These are phyloP conservation scores for Panthera tigris DNA, from an alignment of 2,113 vertebrate genomes.

Conservation along the genomic window DNA sequence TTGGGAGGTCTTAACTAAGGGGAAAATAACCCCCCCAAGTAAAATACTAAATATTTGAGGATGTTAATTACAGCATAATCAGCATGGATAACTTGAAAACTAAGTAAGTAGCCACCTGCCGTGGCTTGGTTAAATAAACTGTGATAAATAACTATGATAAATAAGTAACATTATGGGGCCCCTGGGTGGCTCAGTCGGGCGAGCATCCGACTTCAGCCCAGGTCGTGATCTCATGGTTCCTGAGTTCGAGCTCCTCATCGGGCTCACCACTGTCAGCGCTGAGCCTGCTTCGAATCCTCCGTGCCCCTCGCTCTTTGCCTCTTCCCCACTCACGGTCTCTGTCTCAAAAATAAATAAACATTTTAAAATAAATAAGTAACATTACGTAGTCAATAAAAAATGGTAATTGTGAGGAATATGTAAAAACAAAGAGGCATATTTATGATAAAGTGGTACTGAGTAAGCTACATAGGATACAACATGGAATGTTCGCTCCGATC, in stretches of 20 bases:
- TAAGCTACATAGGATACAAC: background rate
- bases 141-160: no score
- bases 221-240: no score
- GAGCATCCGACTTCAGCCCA: no score
- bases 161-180: no score
- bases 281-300: no score
- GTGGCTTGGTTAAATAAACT: background rate
- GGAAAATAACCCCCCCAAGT: background rate
- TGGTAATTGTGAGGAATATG: background rate
- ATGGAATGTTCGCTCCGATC: accelerated
- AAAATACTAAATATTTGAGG: background rate
- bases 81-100: background rate
- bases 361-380: no score
- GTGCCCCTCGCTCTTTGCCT: no score
- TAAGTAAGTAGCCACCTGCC: background rate
- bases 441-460: background rate
- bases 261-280: no score
- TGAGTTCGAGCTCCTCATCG: no score
- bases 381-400: background rate
- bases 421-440: background rate
- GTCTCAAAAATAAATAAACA: no score
- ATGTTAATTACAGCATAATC: background rate
- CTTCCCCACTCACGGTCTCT: no score
- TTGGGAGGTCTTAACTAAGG: background rate
- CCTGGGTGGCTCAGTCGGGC: no score